These are phyloP conservation scores for Jacana jacana DNA, from an alignment of 2,113 vertebrate genomes.

Conservation along the genomic window DNA sequence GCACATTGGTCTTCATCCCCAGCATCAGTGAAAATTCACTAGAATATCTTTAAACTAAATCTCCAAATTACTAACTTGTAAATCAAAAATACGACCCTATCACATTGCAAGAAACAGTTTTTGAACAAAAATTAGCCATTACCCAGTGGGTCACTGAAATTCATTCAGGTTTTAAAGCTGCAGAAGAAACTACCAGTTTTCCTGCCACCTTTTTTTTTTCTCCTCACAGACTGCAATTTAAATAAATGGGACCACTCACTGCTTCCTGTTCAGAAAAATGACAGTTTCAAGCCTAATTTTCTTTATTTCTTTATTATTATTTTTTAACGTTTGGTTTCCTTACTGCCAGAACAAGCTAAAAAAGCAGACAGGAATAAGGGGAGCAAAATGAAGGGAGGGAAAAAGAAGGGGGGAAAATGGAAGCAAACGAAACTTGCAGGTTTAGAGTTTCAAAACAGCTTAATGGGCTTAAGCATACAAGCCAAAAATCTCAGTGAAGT, in stretches of 20 bases:
- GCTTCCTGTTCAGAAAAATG: background rate
- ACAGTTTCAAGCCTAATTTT: background rate
- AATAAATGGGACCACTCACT: background rate
- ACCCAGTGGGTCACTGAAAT: background rate
- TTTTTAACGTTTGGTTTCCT: background rate
- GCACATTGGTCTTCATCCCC: background rate
- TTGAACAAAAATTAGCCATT: background rate
- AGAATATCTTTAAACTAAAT: background rate
- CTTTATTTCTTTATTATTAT: background rate
- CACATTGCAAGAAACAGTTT: background rate
- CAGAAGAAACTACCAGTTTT: background rate
- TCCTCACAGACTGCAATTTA: background rate
- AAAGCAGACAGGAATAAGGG: background rate
- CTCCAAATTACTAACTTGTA: background rate
- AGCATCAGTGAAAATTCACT: background rate
- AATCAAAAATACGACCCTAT: background rate
- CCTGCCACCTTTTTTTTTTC: background rate
- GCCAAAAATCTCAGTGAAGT: background rate
- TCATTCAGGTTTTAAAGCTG: background rate
- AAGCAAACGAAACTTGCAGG: background rate
- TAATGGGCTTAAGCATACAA: background rate
- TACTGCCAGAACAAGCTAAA: background rate
- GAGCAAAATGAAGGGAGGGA: fast-evolving
- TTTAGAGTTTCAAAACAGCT: background rate
- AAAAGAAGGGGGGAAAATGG: background rate